Evolutionary conservation across 1,140 invertebrate species (phyloP).

Genomic region (Carposina sasakii): DNA sequence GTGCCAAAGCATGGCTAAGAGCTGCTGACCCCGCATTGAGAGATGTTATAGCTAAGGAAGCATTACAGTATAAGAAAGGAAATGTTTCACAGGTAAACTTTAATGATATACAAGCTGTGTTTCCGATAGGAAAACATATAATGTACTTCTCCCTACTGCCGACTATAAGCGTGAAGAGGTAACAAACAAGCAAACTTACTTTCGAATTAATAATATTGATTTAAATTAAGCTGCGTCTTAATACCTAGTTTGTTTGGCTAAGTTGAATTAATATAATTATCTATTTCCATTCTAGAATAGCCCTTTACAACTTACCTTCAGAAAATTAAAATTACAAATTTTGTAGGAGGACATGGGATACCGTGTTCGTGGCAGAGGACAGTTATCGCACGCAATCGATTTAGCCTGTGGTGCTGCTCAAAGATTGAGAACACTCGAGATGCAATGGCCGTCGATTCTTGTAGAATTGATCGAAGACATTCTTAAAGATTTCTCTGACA

Average conservation of each 20-base stretch:
- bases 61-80: conserved; percentile 84
- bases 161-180: no score
- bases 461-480: conserved; percentile 83
- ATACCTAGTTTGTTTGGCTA: no score
- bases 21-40: conserved; percentile 82
- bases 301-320: no score
- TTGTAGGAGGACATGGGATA: conserved; percentile 79
- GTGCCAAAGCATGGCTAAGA: conserved; percentile 81
- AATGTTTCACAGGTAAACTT: conserved; percentile 73
- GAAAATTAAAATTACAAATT: no score
- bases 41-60: conserved; percentile 88
- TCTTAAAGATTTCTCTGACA: conserved; percentile 82
- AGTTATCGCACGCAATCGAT: conserved; percentile 79
- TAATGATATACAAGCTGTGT: neutral
- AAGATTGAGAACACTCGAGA: conserved; percentile 81
- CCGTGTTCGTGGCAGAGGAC: conserved; percentile 80
- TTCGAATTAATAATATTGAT: no score
- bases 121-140: no score
- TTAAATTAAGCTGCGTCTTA: no score
- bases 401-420: conserved; percentile 81
- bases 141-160: no score
- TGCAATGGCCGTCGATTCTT: conserved; percentile 82
- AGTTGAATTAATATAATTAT: no score
- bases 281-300: no score
- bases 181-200: no score